A percentile compares a stretch with the other conserved stretches of the same genome.
Evolutionary conservation across 2,797 vertebrate species (phyloP).

Genomic region (Paratrypauchen microcephalus): DNA sequence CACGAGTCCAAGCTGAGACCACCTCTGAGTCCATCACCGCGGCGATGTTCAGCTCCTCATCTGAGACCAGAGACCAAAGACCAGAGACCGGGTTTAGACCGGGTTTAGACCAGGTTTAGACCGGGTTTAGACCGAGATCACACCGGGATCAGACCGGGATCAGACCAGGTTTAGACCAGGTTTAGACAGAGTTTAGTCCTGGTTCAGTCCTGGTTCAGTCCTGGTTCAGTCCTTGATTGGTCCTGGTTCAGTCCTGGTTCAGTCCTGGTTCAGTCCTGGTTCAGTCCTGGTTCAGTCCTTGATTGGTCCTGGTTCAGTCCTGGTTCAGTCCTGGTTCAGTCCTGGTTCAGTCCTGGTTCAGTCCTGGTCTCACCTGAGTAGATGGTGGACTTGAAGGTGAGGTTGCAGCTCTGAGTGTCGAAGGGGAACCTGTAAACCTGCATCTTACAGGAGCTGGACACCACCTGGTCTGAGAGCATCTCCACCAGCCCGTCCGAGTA

Average conservation of each 20-base stretch:
- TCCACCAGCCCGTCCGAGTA: background rate
- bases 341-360: background rate
- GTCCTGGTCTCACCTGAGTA: background rate
- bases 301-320: too few species aligned
- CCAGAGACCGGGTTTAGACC: too few species aligned
- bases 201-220: too few species aligned
- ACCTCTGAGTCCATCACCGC: background rate
- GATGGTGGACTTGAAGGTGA: background rate
- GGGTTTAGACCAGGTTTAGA: too few species aligned
- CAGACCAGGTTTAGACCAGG: background rate
- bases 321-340: too few species aligned
- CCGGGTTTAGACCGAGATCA: too few species aligned
- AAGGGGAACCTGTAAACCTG: slow-evolving; percentile 7
- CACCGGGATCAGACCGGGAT: background rate
- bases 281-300: too few species aligned
- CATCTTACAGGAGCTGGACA: slow-evolving; percentile 5
- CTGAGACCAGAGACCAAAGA: background rate
- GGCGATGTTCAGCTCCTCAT: background rate
- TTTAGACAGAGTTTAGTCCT: background rate
- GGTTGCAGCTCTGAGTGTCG: slow-evolving; percentile 4
- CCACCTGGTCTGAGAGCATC: background rate
- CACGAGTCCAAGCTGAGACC: background rate
- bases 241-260: background rate
- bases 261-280: too few species aligned
- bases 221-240: too few species aligned